Conservation (phyloP, 2,113 vertebrate genomes). For the Catharus bicknelli region DNA sequence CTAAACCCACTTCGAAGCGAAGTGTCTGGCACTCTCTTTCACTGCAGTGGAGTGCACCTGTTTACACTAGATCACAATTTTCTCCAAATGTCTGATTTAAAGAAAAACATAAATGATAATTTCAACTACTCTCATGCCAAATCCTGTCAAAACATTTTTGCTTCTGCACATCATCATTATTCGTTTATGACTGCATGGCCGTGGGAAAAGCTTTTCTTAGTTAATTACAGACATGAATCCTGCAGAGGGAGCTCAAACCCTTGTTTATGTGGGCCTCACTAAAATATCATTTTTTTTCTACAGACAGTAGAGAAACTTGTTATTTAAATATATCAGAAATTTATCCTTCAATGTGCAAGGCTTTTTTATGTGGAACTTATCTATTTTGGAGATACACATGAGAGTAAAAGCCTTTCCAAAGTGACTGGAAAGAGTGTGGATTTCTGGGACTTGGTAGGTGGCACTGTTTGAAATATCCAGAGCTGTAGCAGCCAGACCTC, state of each 20-base stretch:
- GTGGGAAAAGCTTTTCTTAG: conserved; percentile 41
- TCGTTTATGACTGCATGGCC: conserved; percentile 39
- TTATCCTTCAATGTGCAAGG: not conserved
- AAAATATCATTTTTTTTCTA: conserved; percentile 3
- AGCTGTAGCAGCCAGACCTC: not conserved
- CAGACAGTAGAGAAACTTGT: not conserved
- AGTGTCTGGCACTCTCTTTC: not conserved
- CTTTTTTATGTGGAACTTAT: not conserved
- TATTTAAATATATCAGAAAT: conserved; percentile 7
- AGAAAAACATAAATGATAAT: conserved; percentile 47
- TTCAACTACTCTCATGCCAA: conserved; percentile 51
- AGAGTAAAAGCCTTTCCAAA: not conserved
- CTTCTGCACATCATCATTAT: conserved; percentile 64
- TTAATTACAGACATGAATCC: conserved; percentile 62
- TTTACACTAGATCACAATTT: conserved; percentile 36
- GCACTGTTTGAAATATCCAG: conserved; percentile 31
- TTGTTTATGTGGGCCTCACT: conserved; percentile 58
- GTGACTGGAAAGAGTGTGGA: not conserved
- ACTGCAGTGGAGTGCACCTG: conserved; percentile 30
- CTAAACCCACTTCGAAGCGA: not conserved
- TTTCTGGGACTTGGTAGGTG: conserved; percentile 41
- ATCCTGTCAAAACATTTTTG: conserved; percentile 69
- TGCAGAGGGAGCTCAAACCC: conserved; percentile 72
- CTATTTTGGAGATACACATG: not conserved
- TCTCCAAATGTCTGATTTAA: conserved; percentile 50